Conservation (phyloP, 2,113 vertebrate genomes). For the Lophochroa leadbeateri region DNA sequence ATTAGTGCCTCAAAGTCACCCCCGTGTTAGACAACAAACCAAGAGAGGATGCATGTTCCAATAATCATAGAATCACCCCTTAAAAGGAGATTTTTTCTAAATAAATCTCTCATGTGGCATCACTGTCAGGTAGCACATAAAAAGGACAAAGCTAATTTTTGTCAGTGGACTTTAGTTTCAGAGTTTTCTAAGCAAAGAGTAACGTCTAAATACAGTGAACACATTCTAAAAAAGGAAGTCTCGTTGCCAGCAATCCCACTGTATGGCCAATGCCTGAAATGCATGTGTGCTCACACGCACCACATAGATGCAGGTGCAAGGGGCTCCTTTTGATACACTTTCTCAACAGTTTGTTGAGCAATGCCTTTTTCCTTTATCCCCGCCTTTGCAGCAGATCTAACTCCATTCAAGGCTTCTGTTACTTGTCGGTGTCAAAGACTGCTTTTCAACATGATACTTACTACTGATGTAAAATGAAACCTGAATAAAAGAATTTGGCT, state of each 20-base stretch:
- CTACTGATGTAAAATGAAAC: background rate
- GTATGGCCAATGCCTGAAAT: background rate
- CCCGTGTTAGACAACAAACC: background rate
- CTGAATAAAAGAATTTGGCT: background rate
- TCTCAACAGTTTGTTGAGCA: background rate
- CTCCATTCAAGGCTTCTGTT: background rate
- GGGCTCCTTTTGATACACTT: background rate
- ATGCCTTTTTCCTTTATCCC: background rate
- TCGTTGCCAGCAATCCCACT: background rate
- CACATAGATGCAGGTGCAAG: background rate
- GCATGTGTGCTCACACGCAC: accelerated
- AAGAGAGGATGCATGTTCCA: background rate
- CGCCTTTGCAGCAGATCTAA: background rate
- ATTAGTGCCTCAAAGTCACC: background rate
- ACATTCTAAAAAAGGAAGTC: background rate
- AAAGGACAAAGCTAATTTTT: background rate
- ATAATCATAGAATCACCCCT: background rate
- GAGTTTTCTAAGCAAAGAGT: background rate
- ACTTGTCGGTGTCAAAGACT: background rate
- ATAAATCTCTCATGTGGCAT: background rate
- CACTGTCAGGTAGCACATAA: background rate
- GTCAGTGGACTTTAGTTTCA: background rate
- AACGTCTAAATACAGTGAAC: background rate
- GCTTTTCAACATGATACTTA: background rate
- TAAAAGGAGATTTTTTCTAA: background rate